These are phyloP conservation scores for Achlya flavicornis DNA, from an alignment of 2,888 invertebrate genomes.

Conservation along the genomic window DNA sequence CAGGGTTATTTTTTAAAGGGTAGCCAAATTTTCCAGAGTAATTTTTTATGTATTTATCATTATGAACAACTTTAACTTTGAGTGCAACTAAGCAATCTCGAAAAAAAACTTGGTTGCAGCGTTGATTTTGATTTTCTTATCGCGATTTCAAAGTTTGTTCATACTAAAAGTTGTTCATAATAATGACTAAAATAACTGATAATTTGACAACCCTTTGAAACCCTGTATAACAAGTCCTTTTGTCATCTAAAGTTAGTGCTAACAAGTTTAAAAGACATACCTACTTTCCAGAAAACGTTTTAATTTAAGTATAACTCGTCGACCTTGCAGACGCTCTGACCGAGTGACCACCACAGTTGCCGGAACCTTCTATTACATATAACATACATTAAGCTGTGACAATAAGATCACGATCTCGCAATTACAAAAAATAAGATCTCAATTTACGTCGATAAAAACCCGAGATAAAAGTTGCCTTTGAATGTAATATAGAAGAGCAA, in stretches of 20 bases:
- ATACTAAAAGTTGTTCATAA: no score
- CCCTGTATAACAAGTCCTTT: neutral
- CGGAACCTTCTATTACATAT: conserved; percentile 9
- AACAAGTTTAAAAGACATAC: conserved; percentile 4
- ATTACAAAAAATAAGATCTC: conserved; percentile 11
- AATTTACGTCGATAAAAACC: conserved; percentile 4
- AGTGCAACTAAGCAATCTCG: no score
- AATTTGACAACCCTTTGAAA: no score
- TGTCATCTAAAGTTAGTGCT: neutral
- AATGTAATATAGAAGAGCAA: neutral
- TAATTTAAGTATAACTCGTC: neutral
- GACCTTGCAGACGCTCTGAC: conserved; percentile 9
- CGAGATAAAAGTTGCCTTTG: neutral
- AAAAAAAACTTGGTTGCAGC: no score
- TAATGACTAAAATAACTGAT: no score
- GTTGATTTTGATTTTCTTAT: no score
- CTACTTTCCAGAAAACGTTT: neutral
- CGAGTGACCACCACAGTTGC: conserved; percentile 8
- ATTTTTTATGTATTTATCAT: no score
- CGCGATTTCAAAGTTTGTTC: no score
- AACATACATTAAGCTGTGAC: conserved; percentile 13
- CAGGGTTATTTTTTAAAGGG: no score
- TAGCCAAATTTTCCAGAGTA: no score
- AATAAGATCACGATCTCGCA: conserved; percentile 9
- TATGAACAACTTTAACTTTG: no score